Evolutionary conservation across 2,113 vertebrate genomes (phyloP).

Genomic region (Anthoscopus minutus): DNA sequence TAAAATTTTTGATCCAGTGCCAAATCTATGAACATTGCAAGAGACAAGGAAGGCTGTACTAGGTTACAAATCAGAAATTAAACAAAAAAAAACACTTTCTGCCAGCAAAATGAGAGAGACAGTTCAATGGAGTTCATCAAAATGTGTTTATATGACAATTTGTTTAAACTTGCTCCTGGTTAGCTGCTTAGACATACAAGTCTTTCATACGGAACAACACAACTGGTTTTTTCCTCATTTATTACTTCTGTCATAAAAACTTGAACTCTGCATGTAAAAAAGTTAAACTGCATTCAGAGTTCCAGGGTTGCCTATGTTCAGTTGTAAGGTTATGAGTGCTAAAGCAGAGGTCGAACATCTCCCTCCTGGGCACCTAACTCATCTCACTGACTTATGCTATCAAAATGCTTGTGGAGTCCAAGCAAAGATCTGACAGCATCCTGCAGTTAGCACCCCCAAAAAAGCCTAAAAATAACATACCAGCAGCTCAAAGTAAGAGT

Average conservation of each 20-base stretch:
- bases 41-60: not conserved
- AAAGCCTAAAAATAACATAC: not conserved
- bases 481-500: not conserved
- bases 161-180: not conserved
- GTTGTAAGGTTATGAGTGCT: not conserved
- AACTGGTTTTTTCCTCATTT: not conserved
- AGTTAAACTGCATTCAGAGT: not conserved
- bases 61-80: not conserved
- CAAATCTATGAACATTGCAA: not conserved
- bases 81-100: not conserved
- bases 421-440: not conserved
- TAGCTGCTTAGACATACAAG: not conserved
- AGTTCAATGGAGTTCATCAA: not conserved
- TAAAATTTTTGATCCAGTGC: not conserved
- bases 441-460: not conserved
- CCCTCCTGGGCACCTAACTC: not conserved
- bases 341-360: not conserved
- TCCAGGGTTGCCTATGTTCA: not conserved
- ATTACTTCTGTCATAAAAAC: not conserved
- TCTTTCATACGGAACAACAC: not conserved
- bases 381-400: not conserved
- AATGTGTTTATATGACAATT: not conserved
- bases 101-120: not conserved
- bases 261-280: not conserved
- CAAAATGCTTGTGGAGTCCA: not conserved